Percentiles rank a stretch among this genome's conserved stretches.
These are phyloP conservation scores for Picathartes gymnocephalus DNA, from an alignment of 2,113 vertebrate species.

Conservation along the genomic window DNA sequence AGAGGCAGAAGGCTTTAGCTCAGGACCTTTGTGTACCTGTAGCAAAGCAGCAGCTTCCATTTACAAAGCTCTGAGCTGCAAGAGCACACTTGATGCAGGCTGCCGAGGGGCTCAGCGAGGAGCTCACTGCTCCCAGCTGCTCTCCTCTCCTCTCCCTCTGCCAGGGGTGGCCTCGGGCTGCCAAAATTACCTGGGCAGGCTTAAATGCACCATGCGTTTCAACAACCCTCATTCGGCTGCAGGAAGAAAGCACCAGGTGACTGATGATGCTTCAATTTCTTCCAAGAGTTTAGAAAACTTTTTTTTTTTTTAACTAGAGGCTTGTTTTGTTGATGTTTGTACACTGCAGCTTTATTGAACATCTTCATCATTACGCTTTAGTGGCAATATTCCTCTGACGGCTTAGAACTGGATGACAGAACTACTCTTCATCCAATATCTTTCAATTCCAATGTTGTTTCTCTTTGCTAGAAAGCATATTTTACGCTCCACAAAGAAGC, in stretches of 20 bases:
- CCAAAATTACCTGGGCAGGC: neutral
- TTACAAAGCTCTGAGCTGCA: neutral
- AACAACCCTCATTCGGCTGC: neutral
- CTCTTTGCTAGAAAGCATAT: neutral
- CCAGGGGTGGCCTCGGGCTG: neutral
- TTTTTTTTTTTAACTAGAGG: neutral
- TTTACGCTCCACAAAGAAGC: neutral
- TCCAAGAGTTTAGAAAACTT: neutral
- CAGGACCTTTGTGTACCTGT: neutral
- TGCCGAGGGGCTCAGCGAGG: fast-evolving
- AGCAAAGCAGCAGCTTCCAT: neutral
- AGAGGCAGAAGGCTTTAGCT: neutral
- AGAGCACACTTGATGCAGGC: neutral
- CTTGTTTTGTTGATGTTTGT: neutral
- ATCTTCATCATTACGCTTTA: neutral
- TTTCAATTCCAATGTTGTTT: neutral
- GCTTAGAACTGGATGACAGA: neutral
- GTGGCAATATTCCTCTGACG: neutral
- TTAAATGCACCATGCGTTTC: neutral
- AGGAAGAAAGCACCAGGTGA: neutral
- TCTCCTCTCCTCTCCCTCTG: neutral
- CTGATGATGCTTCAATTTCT: neutral
- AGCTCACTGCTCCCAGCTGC: neutral
- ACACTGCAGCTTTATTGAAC: neutral
- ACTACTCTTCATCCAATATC: neutral